Evolutionary conservation across 2,113 vertebrate genomes (phyloP).

Genomic region (Sinosuthora webbiana): DNA sequence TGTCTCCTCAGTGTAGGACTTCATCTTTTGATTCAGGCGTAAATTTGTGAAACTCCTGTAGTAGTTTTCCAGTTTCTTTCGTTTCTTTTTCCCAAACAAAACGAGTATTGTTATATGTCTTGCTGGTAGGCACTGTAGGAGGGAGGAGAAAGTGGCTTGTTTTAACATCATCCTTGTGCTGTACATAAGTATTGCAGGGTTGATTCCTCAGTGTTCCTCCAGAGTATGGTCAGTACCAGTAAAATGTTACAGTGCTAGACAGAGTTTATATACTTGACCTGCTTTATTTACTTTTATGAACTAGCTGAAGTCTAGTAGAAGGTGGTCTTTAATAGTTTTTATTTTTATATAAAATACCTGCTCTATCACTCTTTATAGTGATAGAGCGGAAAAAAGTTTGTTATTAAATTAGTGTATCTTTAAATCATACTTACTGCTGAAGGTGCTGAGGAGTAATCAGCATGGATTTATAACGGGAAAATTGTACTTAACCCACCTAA

Average conservation of each 20-base stretch:
- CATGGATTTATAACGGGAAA: not conserved
- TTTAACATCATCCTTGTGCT: not conserved
- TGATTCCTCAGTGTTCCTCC: not conserved
- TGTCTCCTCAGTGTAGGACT: not conserved
- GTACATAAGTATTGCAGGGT: rapidly evolving
- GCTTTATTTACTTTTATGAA: not conserved
- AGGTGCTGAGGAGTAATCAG: not conserved
- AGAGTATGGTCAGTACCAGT: not conserved
- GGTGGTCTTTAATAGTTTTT: not conserved
- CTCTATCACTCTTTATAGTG: not conserved
- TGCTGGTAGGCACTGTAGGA: not conserved
- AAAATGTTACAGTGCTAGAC: not conserved
- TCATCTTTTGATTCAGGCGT: not conserved
- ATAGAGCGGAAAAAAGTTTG: not conserved
- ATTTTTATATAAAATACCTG: not conserved
- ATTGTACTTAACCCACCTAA: not conserved
- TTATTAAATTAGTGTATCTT: not conserved
- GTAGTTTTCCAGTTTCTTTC: not conserved
- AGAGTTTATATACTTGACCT: not conserved
- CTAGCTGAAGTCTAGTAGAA: not conserved
- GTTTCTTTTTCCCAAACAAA: not conserved
- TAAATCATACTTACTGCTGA: not conserved
- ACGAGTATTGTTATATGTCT: not conserved
- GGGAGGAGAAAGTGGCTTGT: not conserved
- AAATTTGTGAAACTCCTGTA: rapidly evolving